Evolutionary conservation across 2,113 vertebrate genomes (phyloP).

Genomic region (Eupsittula cactorum): DNA sequence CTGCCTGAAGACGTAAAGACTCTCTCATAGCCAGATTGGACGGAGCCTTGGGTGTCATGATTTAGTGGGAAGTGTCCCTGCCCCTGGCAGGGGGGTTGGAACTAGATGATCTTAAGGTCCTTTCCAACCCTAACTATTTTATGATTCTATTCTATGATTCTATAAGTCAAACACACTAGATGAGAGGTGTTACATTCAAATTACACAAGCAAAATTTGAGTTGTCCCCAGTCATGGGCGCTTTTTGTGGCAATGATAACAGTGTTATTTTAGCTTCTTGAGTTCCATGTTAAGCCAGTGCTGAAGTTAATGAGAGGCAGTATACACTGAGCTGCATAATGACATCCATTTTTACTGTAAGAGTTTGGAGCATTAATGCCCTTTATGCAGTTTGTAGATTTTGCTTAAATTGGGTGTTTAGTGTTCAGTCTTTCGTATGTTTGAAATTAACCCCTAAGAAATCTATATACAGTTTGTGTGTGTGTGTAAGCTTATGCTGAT

Average conservation of each 20-base stretch:
- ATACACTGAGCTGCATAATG: conserved; percentile 7
- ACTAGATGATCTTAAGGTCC: no score
- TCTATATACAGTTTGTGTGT: neutral
- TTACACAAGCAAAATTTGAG: neutral
- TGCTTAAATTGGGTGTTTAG: neutral
- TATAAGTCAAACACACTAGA: neutral
- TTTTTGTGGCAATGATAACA: neutral
- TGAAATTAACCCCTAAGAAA: neutral
- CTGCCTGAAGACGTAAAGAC: neutral
- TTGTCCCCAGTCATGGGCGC: neutral
- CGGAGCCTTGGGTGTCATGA: no score
- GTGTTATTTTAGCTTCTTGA: neutral
- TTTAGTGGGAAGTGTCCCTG: no score
- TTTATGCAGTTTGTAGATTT: conserved; percentile 38
- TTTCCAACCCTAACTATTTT: no score
- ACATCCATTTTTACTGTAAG: neutral
- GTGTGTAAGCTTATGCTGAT: neutral
- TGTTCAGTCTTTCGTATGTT: neutral
- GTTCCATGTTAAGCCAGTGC: neutral
- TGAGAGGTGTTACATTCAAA: neutral
- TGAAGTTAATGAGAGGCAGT: conserved; percentile 10
- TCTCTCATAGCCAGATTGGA: neutral
- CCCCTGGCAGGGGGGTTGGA: no score
- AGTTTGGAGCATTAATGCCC: neutral
- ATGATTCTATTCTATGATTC: no score